A percentile compares a stretch with the other conserved stretches of the same genome.
Conservation (phyloP, 2,113 vertebrate genomes). For the Forbesichthys papilliferus region DNA sequence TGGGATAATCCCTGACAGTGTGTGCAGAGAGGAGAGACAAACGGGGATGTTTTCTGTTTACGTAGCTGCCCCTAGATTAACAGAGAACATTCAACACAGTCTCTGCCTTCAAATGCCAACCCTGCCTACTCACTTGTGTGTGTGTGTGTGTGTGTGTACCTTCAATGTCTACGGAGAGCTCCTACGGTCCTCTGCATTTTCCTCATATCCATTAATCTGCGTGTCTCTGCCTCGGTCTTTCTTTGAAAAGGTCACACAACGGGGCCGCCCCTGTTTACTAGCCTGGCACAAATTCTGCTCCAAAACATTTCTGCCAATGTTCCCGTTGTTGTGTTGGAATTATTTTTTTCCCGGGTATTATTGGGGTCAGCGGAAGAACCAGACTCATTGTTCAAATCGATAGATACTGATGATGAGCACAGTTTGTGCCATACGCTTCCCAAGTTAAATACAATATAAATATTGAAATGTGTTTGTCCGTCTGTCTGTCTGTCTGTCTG, state of each 20-base stretch:
- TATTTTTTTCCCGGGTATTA: not conserved
- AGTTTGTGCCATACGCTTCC: conserved; percentile 8
- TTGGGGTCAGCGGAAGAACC: conserved; percentile 1
- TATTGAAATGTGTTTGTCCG: not conserved
- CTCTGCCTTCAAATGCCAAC: conserved; percentile 16
- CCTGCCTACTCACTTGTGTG: not conserved
- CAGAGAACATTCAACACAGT: conserved; percentile 10
- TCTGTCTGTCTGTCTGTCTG: not conserved
- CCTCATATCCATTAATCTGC: not conserved
- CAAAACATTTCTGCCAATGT: not conserved
- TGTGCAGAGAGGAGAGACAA: not conserved
- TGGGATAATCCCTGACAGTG: conserved; percentile 1
- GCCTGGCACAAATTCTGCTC: not conserved
- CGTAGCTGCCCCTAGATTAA: conserved; percentile 23
- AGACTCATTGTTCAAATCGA: not conserved
- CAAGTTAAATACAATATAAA: not conserved
- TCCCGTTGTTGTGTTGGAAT: too few species aligned
- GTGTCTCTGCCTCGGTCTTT: not conserved
- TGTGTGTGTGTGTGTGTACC: not conserved
- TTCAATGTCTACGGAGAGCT: conserved; percentile 5
- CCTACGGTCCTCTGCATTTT: conserved; percentile 11
- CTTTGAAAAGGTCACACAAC: conserved; percentile 20
- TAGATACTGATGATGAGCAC: conserved; percentile 4
- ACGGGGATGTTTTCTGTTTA: conserved; percentile 36
- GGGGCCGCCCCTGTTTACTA: not conserved